Conservation (phyloP, 2,113 vertebrate species). For the Atractosteus spatula region DNA sequence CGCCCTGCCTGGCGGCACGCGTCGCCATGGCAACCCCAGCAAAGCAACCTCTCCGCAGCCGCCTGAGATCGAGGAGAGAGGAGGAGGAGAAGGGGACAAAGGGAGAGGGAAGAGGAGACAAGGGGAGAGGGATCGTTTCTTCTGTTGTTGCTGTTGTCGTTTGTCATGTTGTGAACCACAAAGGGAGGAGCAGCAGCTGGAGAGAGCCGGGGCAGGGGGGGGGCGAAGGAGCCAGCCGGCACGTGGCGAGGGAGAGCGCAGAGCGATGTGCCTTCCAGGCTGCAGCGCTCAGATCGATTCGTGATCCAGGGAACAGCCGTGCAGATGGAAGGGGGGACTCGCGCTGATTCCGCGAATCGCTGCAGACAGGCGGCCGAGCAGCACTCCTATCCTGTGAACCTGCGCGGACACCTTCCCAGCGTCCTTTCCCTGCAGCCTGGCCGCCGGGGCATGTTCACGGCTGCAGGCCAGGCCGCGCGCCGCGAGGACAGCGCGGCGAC, state of each 20-base stretch:
- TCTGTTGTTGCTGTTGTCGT: no score
- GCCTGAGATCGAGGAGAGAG: no score
- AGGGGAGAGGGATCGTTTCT: no score
- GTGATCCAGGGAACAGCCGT: background rate
- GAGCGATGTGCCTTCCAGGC: background rate
- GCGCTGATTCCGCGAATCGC: background rate
- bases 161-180: no score
- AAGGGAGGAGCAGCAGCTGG: background rate
- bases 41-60: no score
- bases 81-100: background rate
- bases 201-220: background rate
- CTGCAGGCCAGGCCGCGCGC: background rate
- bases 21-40: no score
- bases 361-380: background rate
- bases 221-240: background rate
- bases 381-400: background rate
- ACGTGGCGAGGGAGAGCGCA: background rate
- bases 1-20: no score
- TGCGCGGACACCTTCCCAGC: background rate
- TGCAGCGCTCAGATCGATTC: conserved; percentile 13
- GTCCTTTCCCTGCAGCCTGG: background rate
- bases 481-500: background rate
- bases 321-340: background rate
- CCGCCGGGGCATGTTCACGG: no score
- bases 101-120: background rate